These are phyloP conservation scores for Sycobia sp. DNA, from an alignment of 1,140 invertebrate species.

Conservation along the genomic window DNA sequence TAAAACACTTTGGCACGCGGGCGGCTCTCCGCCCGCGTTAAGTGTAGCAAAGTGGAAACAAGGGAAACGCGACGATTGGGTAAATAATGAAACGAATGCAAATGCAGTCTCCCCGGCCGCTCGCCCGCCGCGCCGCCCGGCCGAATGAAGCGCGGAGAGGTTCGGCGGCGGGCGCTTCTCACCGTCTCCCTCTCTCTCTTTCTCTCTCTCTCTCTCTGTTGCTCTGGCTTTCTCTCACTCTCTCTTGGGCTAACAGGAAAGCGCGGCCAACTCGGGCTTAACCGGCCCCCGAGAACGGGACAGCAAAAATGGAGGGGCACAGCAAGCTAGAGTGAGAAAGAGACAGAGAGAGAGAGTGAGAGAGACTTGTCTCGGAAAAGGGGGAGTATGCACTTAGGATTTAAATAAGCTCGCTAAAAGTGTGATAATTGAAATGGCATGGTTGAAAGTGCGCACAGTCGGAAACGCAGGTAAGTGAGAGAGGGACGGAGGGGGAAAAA, in stretches of 20 bases:
- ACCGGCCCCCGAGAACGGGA: not conserved
- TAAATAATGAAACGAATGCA: constrained; percentile 54
- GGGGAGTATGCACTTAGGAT: constrained; percentile 54
- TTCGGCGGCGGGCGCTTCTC: constrained; percentile 4
- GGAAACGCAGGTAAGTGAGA: not conserved
- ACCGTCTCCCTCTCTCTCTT: not conserved
- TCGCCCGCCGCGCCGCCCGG: not conserved
- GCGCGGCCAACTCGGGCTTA: not conserved
- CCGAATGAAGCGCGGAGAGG: constrained; percentile 22
- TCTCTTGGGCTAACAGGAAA: not conserved
- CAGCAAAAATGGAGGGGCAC: constrained; percentile 5
- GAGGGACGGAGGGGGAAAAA: not conserved
- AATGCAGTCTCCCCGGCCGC: constrained; percentile 42
- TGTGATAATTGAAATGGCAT: constrained; percentile 53
- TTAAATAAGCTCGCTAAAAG: constrained; percentile 54
- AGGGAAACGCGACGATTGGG: constrained; percentile 46
- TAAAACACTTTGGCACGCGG: constrained; percentile 19
- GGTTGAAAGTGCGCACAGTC: constrained; percentile 30
- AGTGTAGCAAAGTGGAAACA: constrained; percentile 38
- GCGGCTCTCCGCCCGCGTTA: not conserved
- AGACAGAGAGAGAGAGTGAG: constrained; percentile 7
- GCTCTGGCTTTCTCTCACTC: not conserved
- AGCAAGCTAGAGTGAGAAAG: constrained; percentile 24
- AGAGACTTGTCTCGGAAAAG: not conserved
- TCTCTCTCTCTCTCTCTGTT: not conserved